These are phyloP conservation scores for Nesogale talazaci DNA, from an alignment of 2,113 vertebrate species.

Conservation along the genomic window DNA sequence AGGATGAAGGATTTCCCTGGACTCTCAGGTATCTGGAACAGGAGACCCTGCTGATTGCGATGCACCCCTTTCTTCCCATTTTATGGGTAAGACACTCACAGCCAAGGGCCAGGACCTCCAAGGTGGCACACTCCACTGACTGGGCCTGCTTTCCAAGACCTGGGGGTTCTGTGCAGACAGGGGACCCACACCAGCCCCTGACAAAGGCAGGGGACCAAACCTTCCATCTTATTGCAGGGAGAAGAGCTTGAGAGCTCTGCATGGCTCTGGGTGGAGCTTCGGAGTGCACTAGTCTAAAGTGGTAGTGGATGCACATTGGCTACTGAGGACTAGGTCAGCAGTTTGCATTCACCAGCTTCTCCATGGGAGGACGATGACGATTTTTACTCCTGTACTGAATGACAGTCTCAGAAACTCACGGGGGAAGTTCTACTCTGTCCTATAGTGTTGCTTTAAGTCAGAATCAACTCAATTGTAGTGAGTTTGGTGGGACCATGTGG, in stretches of 20 bases:
- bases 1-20: not conserved
- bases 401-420: no score
- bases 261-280: not conserved
- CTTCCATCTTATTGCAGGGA: not conserved
- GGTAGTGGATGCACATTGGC: no score
- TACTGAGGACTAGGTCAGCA: no score
- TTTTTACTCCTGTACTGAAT: no score
- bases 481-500: not conserved
- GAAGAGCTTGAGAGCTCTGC: not conserved
- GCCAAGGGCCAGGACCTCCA: not conserved
- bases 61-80: not conserved
- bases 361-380: no score
- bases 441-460: no score
- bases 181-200: not conserved
- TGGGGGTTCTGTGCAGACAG: not conserved
- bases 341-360: no score
- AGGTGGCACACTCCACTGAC: fast-evolving
- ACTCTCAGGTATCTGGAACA: not conserved
- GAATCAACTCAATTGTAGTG: no score
- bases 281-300: not conserved
- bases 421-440: no score
- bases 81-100: not conserved
- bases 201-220: not conserved
- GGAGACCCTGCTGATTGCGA: not conserved
- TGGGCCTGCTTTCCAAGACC: no score